Evolutionary conservation across 2,113 vertebrate species (phyloP).

Genomic region (Plectropomus leopardus): DNA sequence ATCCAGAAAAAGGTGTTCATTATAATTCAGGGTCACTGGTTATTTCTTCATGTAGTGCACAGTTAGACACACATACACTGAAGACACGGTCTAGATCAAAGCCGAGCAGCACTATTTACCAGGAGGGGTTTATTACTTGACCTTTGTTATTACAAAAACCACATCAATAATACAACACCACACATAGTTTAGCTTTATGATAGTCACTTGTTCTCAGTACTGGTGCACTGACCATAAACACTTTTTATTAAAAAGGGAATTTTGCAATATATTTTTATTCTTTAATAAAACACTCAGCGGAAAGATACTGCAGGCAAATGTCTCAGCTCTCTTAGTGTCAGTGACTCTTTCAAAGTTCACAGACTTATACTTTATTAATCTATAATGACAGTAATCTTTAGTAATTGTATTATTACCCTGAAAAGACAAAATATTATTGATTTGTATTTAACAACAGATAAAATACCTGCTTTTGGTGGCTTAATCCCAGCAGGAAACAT

Average conservation of each 20-base stretch:
- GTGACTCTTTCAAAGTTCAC: not conserved
- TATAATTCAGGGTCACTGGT: not conserved
- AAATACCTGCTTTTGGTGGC: too few species aligned
- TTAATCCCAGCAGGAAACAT: too few species aligned
- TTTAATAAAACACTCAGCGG: constrained; percentile 8
- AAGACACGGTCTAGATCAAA: constrained; percentile 1
- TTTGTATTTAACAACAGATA: not conserved
- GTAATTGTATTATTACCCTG: not conserved
- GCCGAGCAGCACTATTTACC: not conserved
- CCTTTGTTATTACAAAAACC: constrained; percentile 9
- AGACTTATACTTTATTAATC: not conserved
- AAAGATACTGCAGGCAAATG: not conserved
- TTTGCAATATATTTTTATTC: constrained; percentile 3
- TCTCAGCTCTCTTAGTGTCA: not conserved
- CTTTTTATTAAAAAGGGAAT: constrained; percentile 23
- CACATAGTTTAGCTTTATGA: not conserved
- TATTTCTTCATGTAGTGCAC: not conserved
- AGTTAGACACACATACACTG: not conserved
- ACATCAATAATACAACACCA: constrained; percentile 9
- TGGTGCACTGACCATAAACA: constrained; percentile 5
- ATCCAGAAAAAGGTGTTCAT: not conserved
- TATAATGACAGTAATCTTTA: not conserved
- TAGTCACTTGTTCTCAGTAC: not conserved
- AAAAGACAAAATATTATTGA: not conserved
- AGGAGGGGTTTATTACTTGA: not conserved